phyloP scores from a whole-genome alignment of 2,113 vertebrate genomes.

The Passerina amoena region DNA sequence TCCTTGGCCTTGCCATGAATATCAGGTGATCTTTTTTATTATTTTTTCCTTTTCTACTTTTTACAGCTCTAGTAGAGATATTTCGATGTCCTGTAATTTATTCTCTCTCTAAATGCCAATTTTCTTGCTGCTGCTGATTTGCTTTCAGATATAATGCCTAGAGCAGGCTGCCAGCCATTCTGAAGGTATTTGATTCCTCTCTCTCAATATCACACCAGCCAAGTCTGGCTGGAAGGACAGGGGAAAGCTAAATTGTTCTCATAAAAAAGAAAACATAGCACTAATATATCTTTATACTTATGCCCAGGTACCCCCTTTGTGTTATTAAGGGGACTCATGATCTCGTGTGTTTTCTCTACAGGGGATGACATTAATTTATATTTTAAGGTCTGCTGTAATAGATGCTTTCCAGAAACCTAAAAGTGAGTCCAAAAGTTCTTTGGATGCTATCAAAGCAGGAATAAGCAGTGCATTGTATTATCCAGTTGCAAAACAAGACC shows the following conservation, averaged over 20 bases:
- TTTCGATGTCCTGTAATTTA: constrained; percentile 61
- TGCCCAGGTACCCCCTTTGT: constrained; percentile 28
- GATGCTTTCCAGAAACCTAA: constrained; percentile 16
- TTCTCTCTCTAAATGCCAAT: constrained; percentile 59
- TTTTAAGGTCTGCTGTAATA: constrained; percentile 29
- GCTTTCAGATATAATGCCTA: constrained; percentile 62
- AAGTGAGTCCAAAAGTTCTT: constrained; percentile 14
- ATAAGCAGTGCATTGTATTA: not conserved
- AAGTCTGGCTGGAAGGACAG: constrained; percentile 20
- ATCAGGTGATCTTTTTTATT: not conserved
- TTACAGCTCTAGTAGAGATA: constrained; percentile 33
- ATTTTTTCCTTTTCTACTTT: not conserved
- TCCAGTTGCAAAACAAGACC: not conserved
- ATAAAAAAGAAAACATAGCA: constrained; percentile 42
- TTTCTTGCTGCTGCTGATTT: constrained; percentile 42
- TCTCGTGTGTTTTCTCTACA: constrained; percentile 42
- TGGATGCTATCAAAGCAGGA: not conserved
- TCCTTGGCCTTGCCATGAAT: not conserved
- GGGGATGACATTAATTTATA: constrained; percentile 42
- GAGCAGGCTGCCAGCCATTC: constrained; percentile 38
- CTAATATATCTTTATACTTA: constrained; percentile 55
- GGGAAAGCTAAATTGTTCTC: constrained; percentile 49
- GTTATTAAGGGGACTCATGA: constrained; percentile 45
- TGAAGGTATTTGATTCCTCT: constrained; percentile 27
- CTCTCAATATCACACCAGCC: constrained; percentile 15